Evolutionary conservation across 2,888 invertebrate genomes (phyloP).

Genomic region (Crepidodera aurea): DNA sequence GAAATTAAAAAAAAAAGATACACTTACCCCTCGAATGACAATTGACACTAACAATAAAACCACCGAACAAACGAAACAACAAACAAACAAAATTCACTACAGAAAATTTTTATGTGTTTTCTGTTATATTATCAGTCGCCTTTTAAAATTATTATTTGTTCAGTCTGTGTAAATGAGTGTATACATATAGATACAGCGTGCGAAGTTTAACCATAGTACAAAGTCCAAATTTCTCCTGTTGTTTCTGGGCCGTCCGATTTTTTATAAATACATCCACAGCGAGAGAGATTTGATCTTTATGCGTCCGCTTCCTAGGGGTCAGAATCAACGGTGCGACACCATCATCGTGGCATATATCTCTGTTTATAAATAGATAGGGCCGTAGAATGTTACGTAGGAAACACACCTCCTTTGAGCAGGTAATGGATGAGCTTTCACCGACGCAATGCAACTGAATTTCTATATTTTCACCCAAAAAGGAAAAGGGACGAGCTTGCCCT

Average conservation of each 20-base stretch:
- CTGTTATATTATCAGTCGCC: conserved; percentile 19
- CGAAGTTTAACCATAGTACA: conserved; percentile 45
- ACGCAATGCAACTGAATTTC: background rate
- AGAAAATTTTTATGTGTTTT: conserved; percentile 13
- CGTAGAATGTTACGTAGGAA: conserved; percentile 15
- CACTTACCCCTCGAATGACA: conserved; percentile 9
- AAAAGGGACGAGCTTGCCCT: background rate
- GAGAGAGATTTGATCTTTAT: conserved; percentile 7
- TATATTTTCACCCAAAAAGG: background rate
- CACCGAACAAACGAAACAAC: background rate
- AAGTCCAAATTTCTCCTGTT: conserved; percentile 45
- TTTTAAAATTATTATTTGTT: conserved; percentile 32
- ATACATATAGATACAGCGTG: conserved; percentile 33
- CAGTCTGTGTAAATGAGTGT: conserved; percentile 22
- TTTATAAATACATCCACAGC: conserved; percentile 3
- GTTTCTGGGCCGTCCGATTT: conserved; percentile 6
- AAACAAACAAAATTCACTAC: background rate
- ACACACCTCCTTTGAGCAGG: conserved; percentile 24
- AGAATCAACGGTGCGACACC: background rate
- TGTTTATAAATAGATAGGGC: conserved; percentile 14
- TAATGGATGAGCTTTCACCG: conserved; percentile 16
- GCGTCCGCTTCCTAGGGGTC: background rate
- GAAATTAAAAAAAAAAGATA: background rate
- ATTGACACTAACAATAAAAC: background rate
- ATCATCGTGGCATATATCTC: conserved; percentile 8